These are phyloP conservation scores for Aspidiotus destructor DNA, from an alignment of 2,888 invertebrate species.

Conservation along the genomic window DNA sequence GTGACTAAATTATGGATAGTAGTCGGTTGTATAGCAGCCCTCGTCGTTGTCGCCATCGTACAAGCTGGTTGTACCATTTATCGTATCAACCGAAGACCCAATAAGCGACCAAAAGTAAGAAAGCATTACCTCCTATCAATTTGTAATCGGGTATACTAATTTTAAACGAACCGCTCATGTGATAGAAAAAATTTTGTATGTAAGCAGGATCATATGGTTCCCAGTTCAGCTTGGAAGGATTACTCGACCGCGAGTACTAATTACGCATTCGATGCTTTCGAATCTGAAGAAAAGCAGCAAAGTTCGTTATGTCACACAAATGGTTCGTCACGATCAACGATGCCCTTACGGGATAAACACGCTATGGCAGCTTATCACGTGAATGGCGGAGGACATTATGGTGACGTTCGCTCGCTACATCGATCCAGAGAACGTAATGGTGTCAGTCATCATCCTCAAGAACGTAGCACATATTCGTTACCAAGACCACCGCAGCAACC, in stretches of 20 bases:
- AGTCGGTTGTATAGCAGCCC: constrained; percentile 66
- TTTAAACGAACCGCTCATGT: no score
- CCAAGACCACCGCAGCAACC: constrained; percentile 52
- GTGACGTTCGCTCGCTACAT: constrained; percentile 55
- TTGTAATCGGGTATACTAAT: no score
- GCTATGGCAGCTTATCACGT: constrained; percentile 31
- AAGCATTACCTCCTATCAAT: no score
- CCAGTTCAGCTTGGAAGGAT: constrained; percentile 80
- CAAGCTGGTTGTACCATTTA: constrained; percentile 78
- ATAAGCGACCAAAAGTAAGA: constrained; percentile 58
- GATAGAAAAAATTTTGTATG: background rate
- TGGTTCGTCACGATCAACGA: constrained; percentile 42
- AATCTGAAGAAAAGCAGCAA: constrained; percentile 55
- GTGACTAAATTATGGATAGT: constrained; percentile 72
- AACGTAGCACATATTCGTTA: constrained; percentile 63
- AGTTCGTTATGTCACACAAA: constrained; percentile 41
- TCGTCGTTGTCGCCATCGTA: constrained; percentile 66
- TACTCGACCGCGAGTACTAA: constrained; percentile 57
- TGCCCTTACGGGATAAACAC: constrained; percentile 38
- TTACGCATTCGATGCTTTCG: constrained; percentile 81
- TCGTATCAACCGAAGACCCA: constrained; percentile 49
- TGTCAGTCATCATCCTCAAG: constrained; percentile 34
- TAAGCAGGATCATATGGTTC: constrained; percentile 67
- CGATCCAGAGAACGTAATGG: constrained; percentile 44
- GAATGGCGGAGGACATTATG: constrained; percentile 43